phyloP scores from a whole-genome alignment of 2,797 vertebrate genomes.

The Xerus rutilus region DNA sequence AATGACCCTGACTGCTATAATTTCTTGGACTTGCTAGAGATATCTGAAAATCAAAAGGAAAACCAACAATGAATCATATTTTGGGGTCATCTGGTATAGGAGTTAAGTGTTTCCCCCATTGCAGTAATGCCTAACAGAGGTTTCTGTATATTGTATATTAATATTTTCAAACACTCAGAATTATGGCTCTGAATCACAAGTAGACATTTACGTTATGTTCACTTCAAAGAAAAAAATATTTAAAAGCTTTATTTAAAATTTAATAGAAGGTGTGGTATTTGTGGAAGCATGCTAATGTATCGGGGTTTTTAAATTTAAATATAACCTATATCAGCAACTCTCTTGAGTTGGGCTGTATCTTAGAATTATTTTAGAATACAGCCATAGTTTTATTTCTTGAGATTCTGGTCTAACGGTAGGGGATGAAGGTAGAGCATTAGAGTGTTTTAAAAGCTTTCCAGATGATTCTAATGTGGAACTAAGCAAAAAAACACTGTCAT shows the following conservation, averaged over 20 bases:
- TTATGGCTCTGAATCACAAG: slow-evolving; percentile 28
- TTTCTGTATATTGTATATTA: slow-evolving; percentile 28
- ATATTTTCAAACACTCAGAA: slow-evolving; percentile 20
- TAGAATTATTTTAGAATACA: slow-evolving; percentile 52
- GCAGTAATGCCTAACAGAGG: not conserved
- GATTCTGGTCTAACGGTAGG: not conserved
- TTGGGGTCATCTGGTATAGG: not conserved
- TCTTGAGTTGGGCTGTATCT: not conserved
- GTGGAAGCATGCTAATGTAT: not conserved
- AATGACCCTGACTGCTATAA: slow-evolving; percentile 9
- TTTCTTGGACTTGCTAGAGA: slow-evolving; percentile 28
- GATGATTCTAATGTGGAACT: not conserved
- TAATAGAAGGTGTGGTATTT: not conserved
- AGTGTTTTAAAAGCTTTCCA: slow-evolving; percentile 40
- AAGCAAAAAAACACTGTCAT: not conserved
- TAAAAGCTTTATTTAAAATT: slow-evolving; percentile 28
- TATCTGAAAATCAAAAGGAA: not conserved
- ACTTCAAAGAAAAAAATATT: slow-evolving; percentile 30
- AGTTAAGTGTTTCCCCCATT: not conserved
- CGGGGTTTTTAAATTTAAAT: slow-evolving; percentile 22
- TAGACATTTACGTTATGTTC: slow-evolving; percentile 28
- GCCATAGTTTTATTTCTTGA: not conserved
- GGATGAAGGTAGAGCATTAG: not conserved
- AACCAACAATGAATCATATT: slow-evolving; percentile 5
- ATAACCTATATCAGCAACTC: not conserved